phyloP scores from a whole-genome alignment of 92 coral and sea anemone genomes.

The Umimayanthus chanpuru region DNA sequence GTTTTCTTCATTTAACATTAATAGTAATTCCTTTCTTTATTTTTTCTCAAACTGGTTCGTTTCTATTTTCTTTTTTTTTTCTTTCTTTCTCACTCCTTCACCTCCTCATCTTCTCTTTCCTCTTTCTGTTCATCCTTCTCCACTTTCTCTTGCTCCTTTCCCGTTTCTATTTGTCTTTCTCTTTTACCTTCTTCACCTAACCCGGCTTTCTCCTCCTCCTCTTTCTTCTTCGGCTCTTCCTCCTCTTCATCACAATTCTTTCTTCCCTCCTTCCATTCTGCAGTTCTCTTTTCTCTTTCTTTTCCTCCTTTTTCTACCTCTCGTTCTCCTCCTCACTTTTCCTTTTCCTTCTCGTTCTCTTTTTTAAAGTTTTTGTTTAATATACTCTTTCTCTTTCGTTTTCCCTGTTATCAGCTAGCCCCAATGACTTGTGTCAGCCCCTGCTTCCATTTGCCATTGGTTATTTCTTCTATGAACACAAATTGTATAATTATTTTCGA shows the following conservation, averaged over 20 bases:
- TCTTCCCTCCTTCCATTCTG: not conserved
- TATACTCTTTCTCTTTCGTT: not conserved
- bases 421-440: too few relatives aligned
- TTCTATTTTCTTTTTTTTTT: not conserved
- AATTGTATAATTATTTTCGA: too few relatives aligned
- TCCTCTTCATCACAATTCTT: not conserved
- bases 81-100: not conserved
- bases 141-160: not conserved
- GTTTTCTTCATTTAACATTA: too few relatives aligned
- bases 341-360: not conserved
- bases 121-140: conserved; percentile 1
- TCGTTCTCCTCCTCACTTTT: not conserved
- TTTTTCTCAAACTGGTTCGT: too few relatives aligned
- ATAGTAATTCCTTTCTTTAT: too few relatives aligned
- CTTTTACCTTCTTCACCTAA: not conserved
- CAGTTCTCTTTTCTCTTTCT: not conserved
- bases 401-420: too few relatives aligned
- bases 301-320: not conserved
- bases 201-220: not conserved
- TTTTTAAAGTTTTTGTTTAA: not conserved
- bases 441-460: too few relatives aligned
- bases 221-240: not conserved
- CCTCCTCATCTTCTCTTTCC: not conserved
- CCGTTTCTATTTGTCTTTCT: not conserved
- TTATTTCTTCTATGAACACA: too few relatives aligned